phyloP scores from a whole-genome alignment of 2,113 vertebrate genomes.

The Struthio camelus region DNA sequence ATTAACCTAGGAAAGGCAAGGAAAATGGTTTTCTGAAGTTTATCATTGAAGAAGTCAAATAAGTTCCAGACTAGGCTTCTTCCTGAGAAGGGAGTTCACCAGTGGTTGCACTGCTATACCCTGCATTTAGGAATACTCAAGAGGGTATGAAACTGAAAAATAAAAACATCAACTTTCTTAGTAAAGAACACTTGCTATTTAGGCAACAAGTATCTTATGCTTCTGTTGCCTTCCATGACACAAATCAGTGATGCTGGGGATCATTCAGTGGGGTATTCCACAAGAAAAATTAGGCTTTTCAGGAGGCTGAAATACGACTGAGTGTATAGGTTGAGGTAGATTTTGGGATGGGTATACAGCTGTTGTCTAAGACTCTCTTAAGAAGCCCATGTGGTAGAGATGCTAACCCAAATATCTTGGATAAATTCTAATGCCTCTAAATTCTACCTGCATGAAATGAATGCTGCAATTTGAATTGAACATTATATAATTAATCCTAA shows the following conservation, averaged over 20 bases:
- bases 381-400: neutral
- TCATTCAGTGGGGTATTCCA: neutral
- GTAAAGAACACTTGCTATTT: neutral
- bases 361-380: neutral
- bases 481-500: neutral
- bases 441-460: neutral
- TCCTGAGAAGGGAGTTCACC: neutral
- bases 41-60: neutral
- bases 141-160: neutral
- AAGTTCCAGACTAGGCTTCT: neutral
- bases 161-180: neutral
- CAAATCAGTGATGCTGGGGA: neutral
- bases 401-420: neutral
- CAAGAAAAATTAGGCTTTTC: neutral
- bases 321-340: neutral
- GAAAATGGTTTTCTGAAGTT: neutral
- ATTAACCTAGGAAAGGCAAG: neutral
- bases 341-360: neutral
- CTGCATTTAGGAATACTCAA: neutral
- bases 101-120: neutral
- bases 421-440: neutral
- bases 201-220: neutral
- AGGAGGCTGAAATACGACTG: neutral
- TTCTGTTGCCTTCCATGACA: neutral
- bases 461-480: neutral